Base-by-base conservation (phyloP, 2,113 vertebrate genomes). In the Cephalopholis sonnerati region DNA sequence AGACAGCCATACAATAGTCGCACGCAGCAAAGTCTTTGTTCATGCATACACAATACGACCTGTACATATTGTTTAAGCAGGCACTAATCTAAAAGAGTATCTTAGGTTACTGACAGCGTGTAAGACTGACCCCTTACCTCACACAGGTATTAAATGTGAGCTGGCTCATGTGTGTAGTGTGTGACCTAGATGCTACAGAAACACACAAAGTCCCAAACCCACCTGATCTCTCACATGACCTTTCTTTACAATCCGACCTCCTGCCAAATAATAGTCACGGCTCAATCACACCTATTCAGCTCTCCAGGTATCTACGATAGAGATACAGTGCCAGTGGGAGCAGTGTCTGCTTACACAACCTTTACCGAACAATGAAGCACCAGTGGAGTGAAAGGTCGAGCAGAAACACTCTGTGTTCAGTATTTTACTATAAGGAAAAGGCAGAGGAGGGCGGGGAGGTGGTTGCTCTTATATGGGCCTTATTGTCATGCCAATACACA, bases 321-420 rank as follows among this genome's bases (percentile, higher is more conserved):
- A 53, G 57, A 69, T 0, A 11, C 53, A 10, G 27, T 7, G 13
- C 25, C n/a, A 9, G 1, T 12, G 32, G 48, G 58, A 51, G 16
- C 5, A 46, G 73, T 76, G 69, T 87, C 29, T 8, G 48, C 66
- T 86, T 75, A 69, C 29, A 5, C 61, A 69, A 74, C 83, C 87
- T 88, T 82, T 75, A 29, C 55, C 27, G 36, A 25, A 82, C 81
- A 81, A 74, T 32, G 68, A 4, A 3, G 2, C n/a, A 4, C 8
- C 65, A 44, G 58, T n/a, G 44, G 20, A 41, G 54, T 32, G 69
- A 66, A 70, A 50, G 74, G 2, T 16, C 53, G 9, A 53, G 68
- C 76, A 71, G 17, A 62, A 69, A 64, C 27, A 58, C 27, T 39
- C 27, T 6, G 70, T 29, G 54, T 41, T 79, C 32, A 46, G 54